These are phyloP conservation scores for Lycaon pictus DNA, from an alignment of 2,113 vertebrate genomes.

Conservation along the genomic window DNA sequence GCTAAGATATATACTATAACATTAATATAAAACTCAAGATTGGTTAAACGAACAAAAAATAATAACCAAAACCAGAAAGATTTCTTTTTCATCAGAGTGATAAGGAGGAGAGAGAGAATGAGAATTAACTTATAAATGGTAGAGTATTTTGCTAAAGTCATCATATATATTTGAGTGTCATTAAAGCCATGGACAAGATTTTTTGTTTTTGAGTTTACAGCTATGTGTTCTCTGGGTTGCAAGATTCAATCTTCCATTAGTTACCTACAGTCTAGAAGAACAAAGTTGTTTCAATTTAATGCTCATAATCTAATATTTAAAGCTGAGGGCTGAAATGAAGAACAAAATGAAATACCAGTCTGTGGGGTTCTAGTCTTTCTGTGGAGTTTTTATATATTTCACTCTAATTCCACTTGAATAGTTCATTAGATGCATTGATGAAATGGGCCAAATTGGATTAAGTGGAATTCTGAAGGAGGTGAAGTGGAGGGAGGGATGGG, in stretches of 20 bases:
- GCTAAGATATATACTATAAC: background rate
- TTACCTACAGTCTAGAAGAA: background rate
- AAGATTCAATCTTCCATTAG: background rate
- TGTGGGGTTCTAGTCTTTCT: background rate
- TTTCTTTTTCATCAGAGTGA: background rate
- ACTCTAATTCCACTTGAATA: background rate
- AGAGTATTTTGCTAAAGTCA: background rate
- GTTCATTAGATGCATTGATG: background rate
- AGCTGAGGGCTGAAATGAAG: background rate
- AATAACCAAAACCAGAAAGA: background rate
- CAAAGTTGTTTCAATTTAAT: background rate
- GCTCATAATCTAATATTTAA: background rate
- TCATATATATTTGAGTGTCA: background rate
- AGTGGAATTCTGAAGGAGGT: background rate
- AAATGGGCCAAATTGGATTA: background rate
- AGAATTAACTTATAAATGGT: background rate
- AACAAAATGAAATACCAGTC: background rate
- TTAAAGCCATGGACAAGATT: background rate
- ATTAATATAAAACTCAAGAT: background rate
- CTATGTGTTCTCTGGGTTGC: background rate
- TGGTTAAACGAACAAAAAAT: background rate
- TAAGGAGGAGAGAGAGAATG: background rate
- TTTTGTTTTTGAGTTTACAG: background rate
- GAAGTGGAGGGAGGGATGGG: background rate
- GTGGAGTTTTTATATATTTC: background rate